A percentile compares a stretch with the other conserved stretches of the same genome.
Conservation (phyloP, 1,140 invertebrate species). For the Liolophura sinensis region DNA sequence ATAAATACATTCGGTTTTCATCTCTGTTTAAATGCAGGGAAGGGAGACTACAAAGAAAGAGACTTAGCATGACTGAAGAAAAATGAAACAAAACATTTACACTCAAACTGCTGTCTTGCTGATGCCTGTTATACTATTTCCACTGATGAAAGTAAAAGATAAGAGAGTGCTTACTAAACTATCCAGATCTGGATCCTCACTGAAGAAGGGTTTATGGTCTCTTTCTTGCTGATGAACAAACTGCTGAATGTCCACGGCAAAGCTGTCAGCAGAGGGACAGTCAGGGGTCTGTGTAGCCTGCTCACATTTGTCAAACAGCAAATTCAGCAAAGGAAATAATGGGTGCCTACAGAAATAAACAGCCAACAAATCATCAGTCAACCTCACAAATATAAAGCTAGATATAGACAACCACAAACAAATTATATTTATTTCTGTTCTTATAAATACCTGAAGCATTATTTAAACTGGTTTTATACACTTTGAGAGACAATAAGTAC, state of each 20-base stretch:
- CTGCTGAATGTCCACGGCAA: constrained; percentile 53
- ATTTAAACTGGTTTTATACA: background rate
- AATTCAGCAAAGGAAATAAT: constrained; percentile 55
- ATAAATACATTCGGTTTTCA: no score
- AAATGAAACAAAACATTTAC: no score
- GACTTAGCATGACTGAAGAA: background rate
- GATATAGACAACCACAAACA: background rate
- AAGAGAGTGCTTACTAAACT: constrained; percentile 73
- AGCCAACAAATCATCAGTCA: background rate
- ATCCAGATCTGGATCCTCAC: constrained; percentile 90
- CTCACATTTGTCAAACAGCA: constrained; percentile 60
- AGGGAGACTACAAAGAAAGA: background rate
- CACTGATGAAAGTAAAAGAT: no score
- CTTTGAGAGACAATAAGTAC: background rate
- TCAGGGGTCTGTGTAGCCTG: constrained; percentile 49
- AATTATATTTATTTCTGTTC: background rate
- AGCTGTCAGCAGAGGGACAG: constrained; percentile 40
- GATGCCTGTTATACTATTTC: no score
- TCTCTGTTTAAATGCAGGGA: background rate
- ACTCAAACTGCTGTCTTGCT: no score
- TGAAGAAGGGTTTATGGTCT: constrained; percentile 82
- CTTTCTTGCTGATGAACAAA: constrained; percentile 82
- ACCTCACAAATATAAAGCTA: background rate
- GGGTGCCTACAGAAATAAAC: constrained; percentile 55
- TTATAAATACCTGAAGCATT: background rate